Conservation (phyloP, 2,113 vertebrate species). For the Labrus mixtus region DNA sequence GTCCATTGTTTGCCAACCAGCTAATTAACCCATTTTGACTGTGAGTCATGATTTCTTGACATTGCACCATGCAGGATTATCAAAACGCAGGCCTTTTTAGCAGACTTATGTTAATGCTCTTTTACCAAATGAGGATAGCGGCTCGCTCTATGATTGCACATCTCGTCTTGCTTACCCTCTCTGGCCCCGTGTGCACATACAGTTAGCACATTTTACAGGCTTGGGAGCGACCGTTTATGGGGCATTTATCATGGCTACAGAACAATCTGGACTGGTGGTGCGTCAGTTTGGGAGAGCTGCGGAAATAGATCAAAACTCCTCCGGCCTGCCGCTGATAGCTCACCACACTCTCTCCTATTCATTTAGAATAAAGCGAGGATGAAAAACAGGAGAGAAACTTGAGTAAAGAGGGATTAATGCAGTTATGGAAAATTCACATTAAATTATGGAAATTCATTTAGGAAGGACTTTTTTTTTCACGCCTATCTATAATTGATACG, state of each 20-base stretch:
- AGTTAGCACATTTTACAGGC: constrained; percentile 65
- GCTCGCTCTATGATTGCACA: constrained; percentile 37
- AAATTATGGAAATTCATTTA: constrained; percentile 15
- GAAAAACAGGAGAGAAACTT: constrained; percentile 18
- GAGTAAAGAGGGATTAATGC: neutral
- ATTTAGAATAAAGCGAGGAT: constrained; percentile 37
- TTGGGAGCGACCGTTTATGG: constrained; percentile 64
- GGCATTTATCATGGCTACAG: constrained; percentile 75
- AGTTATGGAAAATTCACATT: neutral
- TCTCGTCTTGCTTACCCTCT: constrained; percentile 23
- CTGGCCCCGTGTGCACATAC: constrained; percentile 35
- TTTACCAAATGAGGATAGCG: constrained; percentile 25
- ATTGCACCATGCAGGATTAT: constrained; percentile 28
- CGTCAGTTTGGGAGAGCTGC: constrained; percentile 62
- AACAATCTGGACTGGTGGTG: constrained; percentile 69
- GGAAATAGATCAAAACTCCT: constrained; percentile 76
- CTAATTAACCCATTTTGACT: constrained; percentile 36
- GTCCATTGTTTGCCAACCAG: constrained; percentile 6
- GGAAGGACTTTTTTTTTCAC: neutral
- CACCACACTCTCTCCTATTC: constrained; percentile 50
- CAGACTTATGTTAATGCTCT: constrained; percentile 21
- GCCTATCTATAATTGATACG: too few relatives aligned
- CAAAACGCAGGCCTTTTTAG: constrained; percentile 41
- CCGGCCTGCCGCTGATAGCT: constrained; percentile 59
- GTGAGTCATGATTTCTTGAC: constrained; percentile 13